Conservation (phyloP, 2,113 vertebrate species). For the Eudyptes chrysolophus region DNA sequence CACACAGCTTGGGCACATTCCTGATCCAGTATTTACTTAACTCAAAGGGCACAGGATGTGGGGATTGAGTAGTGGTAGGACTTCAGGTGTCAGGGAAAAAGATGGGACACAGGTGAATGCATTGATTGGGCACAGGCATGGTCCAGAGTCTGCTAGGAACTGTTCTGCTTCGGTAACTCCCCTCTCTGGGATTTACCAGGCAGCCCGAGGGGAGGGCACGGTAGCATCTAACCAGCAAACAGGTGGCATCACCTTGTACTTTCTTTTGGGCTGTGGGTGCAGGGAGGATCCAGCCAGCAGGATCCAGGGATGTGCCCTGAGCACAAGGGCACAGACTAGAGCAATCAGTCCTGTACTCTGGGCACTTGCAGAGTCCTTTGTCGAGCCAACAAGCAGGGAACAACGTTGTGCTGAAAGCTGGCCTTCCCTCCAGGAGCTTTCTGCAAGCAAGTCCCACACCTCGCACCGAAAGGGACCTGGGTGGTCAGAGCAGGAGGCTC, state of each 20-base stretch:
- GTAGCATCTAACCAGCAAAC: background rate
- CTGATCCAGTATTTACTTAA: background rate
- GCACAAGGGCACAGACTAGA: background rate
- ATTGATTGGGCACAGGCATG: background rate
- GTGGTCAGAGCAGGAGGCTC: background rate
- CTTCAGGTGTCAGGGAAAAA: background rate
- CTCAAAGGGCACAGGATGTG: background rate
- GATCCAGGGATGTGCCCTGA: background rate
- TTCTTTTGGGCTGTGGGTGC: background rate
- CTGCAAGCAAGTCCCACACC: background rate
- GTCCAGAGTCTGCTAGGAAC: background rate
- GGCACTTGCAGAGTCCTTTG: background rate
- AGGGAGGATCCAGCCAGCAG: background rate
- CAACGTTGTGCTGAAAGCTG: background rate
- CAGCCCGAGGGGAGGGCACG: rapidly evolving
- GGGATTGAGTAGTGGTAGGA: background rate
- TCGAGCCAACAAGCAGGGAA: background rate
- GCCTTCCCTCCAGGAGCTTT: background rate
- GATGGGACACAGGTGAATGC: background rate
- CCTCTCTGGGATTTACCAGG: background rate
- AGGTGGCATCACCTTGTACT: background rate
- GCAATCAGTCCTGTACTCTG: background rate
- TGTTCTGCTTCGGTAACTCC: background rate
- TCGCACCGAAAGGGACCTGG: background rate
- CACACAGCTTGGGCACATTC: background rate